Evolutionary conservation across 2,113 vertebrate genomes (phyloP), one percentile per base, ranked within the genome.

Genomic region (Notothenia coriiceps): DNA sequence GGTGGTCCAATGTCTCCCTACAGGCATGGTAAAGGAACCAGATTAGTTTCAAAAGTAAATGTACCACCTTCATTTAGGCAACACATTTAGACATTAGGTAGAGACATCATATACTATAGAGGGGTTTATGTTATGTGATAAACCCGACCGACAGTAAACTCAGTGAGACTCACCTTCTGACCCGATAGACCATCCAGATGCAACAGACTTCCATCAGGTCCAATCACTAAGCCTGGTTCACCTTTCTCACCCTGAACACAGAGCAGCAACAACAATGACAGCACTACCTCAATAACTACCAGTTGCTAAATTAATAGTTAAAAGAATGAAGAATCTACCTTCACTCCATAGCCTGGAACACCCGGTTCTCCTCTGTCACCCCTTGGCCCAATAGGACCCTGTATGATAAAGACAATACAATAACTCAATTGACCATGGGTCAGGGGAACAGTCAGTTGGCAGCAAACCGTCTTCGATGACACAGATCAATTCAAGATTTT

Each of bases 371-470:
- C 95, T 69, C 54, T 78, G 40, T 95, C 94, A 40, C 95, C 95
- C 64, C 95, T 96, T 10, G 95, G 94, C 79, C 95, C 95, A 29
- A 90, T 63, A 0, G 94, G 95, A 55, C 94, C 95, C 94, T 96
- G 73, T 17, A 63, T 7, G 61, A 72, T 12, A 57, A 52, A 74
- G 15, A 60, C 20, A 66, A 25, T 5, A 35, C 29, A 10, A 33
- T 17, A 50, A 13, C 54, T 15, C 47, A 67, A 25, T 9, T 14
- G 6, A 64, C 14, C n/a, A 50, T 17, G 47, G 22, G 50, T 55
- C 50, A 47, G 55, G 10, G 13, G 17, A 35, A 55, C 22, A 62
- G 43, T 29, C 8, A 44, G 68, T 55, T 60, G 17, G 51, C 25
- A 46, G 0, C 46, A 35, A 20, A 44, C 33, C 46, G 12, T 0